These are phyloP conservation scores for Sylvia atricapilla DNA, from an alignment of 2,113 vertebrate genomes.

Conservation along the genomic window DNA sequence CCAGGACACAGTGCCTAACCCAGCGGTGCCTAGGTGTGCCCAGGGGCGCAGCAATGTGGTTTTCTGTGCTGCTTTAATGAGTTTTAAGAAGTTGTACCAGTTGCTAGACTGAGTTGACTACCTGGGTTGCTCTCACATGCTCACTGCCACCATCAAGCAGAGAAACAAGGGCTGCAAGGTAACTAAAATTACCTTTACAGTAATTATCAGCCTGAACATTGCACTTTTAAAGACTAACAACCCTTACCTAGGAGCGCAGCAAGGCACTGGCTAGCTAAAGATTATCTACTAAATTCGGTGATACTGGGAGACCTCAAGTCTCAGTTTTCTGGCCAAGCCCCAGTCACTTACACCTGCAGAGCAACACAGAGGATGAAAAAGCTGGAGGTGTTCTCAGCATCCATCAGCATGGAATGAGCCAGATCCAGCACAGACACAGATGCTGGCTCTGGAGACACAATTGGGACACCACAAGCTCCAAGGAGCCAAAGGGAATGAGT, in stretches of 20 bases:
- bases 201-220: neutral
- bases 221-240: neutral
- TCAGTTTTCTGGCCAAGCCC: neutral
- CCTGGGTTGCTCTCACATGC: neutral
- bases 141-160: fast-evolving
- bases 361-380: neutral
- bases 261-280: neutral
- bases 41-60: fast-evolving
- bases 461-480: neutral
- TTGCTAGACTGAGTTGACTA: neutral
- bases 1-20: neutral
- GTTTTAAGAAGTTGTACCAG: neutral
- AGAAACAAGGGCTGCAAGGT: neutral
- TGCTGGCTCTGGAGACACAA: neutral
- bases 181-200: neutral
- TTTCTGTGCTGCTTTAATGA: neutral
- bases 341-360: neutral
- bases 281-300: neutral
- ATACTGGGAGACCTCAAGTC: neutral
- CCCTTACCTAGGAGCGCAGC: neutral
- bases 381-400: neutral
- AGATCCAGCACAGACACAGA: fast-evolving
- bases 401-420: neutral
- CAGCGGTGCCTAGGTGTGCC: neutral
- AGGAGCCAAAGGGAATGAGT: neutral